Percentiles rank a stretch among this genome's conserved stretches.
phyloP scores from a whole-genome alignment of 2,113 vertebrate genomes.

The Daubentonia madagascariensis region DNA sequence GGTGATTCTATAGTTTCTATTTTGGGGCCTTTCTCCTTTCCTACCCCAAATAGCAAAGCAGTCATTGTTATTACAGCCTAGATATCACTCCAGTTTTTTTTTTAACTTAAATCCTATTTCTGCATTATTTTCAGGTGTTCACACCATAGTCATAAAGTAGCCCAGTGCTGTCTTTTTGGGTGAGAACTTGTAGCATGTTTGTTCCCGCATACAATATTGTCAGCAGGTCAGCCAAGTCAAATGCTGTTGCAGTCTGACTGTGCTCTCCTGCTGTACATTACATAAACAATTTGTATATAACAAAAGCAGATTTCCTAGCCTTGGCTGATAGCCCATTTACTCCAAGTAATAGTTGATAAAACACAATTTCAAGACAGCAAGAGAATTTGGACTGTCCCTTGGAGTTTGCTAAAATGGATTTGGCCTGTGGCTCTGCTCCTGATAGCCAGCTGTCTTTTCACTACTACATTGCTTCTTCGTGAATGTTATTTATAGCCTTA shows the following conservation, averaged over 20 bases:
- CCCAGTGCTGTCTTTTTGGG: neutral
- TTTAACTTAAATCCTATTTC: neutral
- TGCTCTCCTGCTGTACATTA: neutral
- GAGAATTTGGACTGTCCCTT: conserved; percentile 28
- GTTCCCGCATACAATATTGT: neutral
- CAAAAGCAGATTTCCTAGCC: conserved; percentile 21
- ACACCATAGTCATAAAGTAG: neutral
- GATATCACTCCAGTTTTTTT: neutral
- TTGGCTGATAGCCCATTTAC: conserved; percentile 24
- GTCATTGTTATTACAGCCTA: neutral
- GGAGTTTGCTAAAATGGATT: conserved; percentile 38
- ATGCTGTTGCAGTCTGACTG: neutral
- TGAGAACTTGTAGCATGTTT: neutral
- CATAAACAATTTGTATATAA: conserved; percentile 25
- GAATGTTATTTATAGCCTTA: conserved; percentile 33
- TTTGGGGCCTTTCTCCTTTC: neutral
- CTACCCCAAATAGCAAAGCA: neutral
- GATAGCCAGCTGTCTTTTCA: conserved; percentile 28
- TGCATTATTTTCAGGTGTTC: neutral
- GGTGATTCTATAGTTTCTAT: neutral
- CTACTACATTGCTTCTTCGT: neutral
- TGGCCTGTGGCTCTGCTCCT: conserved; percentile 35
- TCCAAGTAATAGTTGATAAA: conserved; percentile 37
- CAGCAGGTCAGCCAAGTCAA: neutral
- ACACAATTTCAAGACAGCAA: neutral